phyloP scores from a whole-genome alignment of 2,888 invertebrate genomes.

The Thera britannica region DNA sequence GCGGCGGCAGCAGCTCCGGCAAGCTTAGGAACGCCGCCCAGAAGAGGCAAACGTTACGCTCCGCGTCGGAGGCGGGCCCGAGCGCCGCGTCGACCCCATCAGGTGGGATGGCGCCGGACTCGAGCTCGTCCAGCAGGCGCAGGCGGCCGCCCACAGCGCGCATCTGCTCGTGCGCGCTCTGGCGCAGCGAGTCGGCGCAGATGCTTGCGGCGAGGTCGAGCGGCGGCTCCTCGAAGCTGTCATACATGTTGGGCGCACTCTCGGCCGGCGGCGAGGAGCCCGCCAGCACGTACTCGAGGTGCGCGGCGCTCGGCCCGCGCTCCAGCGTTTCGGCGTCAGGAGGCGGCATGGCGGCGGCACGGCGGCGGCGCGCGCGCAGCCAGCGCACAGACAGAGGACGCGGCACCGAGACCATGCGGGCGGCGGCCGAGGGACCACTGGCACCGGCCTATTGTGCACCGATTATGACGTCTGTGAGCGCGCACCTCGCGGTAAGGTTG shows the following conservation, averaged over 20 bases:
- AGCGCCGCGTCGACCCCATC: constrained; percentile 83
- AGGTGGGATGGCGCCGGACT: constrained; percentile 86
- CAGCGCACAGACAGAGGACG: constrained; percentile 62
- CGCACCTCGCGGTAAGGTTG: constrained; percentile 59
- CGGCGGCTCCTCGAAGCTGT: constrained; percentile 90
- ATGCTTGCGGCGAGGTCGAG: constrained; percentile 89
- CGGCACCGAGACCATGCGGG: constrained; percentile 75
- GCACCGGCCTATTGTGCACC: constrained; percentile 64
- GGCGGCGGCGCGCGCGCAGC: constrained; percentile 63
- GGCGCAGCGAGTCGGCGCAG: constrained; percentile 89
- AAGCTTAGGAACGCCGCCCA: constrained; percentile 91
- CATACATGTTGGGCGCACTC: constrained; percentile 92
- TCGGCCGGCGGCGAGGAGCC: constrained; percentile 92
- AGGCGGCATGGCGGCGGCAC: constrained; percentile 55
- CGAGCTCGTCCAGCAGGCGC: constrained; percentile 89
- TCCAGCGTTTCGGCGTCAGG: constrained; percentile 83
- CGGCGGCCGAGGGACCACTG: constrained; percentile 65
- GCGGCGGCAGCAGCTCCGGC: constrained; percentile 86
- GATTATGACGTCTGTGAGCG: constrained; percentile 64
- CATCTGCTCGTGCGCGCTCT: constrained; percentile 91
- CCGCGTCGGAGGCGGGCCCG: constrained; percentile 85
- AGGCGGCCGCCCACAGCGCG: constrained; percentile 87
- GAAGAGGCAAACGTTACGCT: constrained; percentile 89
- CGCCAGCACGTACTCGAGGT: constrained; percentile 91
- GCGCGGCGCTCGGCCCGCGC: constrained; percentile 87